Percentiles rank a stretch among this genome's conserved stretches.
These are phyloP conservation scores for Cyprinodon brontotheroides DNA, from an alignment of 2,113 vertebrate species.

Conservation along the genomic window DNA sequence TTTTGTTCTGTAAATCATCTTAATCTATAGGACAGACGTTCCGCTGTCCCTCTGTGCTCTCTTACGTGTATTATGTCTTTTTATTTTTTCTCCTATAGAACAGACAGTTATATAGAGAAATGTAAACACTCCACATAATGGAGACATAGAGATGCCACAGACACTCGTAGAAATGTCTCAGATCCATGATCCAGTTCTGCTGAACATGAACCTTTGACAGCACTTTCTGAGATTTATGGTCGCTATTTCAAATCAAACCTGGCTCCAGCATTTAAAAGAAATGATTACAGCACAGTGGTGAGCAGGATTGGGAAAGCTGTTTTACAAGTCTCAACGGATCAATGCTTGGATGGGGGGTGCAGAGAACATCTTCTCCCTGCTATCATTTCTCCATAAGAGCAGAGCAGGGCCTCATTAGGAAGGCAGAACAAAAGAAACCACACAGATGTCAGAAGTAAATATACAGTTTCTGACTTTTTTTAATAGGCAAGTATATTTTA, in stretches of 20 bases:
- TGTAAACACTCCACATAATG: too few relatives aligned
- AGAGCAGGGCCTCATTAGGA: constrained; percentile 57
- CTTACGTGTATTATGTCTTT: too few relatives aligned
- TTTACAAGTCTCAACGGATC: constrained; percentile 69
- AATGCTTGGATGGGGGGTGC: constrained; percentile 37
- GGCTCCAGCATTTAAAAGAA: constrained; percentile 23
- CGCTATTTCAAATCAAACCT: background rate
- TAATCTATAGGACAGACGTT: too few relatives aligned
- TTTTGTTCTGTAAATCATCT: too few relatives aligned
- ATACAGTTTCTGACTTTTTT: constrained; percentile 27
- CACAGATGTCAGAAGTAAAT: constrained; percentile 38
- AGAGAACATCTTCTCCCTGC: constrained; percentile 67
- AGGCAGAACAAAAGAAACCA: constrained; percentile 26
- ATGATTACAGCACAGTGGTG: constrained; percentile 52
- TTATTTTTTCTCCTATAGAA: too few relatives aligned
- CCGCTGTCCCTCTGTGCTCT: background rate
- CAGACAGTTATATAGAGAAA: too few relatives aligned
- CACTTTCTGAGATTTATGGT: too few relatives aligned
- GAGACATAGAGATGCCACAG: too few relatives aligned
- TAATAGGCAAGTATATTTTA: constrained; percentile 26
- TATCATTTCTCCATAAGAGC: constrained; percentile 61
- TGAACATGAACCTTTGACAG: background rate
- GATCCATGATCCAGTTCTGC: background rate
- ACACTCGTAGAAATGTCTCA: background rate
- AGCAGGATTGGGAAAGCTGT: constrained; percentile 60